Evolutionary conservation across 1,140 invertebrate species (phyloP), one percentile per base, ranked within the genome.

Genomic region (Eupristina koningsbergeri): DNA sequence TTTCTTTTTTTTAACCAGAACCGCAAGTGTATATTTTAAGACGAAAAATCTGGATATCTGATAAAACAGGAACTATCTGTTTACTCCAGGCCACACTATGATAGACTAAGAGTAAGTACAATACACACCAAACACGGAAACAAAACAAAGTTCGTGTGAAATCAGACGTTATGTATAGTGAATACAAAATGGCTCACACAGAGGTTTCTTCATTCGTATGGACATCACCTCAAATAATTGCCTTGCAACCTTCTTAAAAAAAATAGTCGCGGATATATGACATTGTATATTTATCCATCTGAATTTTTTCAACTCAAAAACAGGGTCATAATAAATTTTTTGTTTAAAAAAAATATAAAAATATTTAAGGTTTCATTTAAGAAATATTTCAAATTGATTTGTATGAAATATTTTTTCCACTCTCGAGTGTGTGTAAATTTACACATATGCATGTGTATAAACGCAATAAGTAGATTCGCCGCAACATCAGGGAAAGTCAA

Each of bases 171-270:
- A 73, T 50, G 73, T 50, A 31, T 50, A 50, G n/a, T 29, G 73
- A 74, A 64, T 67, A 41, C 63, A 79, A 79, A 79, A 67, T 69
- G 63, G 41, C 77, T 79, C 61, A 6, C 63, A 45, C 45, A 45
- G 63, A 61, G 77, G 61, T 79, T 79, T 50, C 41, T 78, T n/a
- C 34, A 5, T 36, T 64, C 36, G 31, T 26, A 31, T 31, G 58
- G 31, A 39, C 31, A 61, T 78, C 58, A 71, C 39, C 36, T 71
- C 67, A 71, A 41, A 71, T 26, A 71, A 26, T 22, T 71, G 36
- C 29, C 39, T 22, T 17, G 36, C 39, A 13, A 3, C n/a, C 26
- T 22, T n/a, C 39, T 71, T n/a, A 41, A 71, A 71, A 41, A 1
- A 1, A 41, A 26, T 71, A 71, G n/a, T 71, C 2, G 0, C 6